phyloP scores from a whole-genome alignment of 2,888 invertebrate genomes.

The Atethmia centrago region DNA sequence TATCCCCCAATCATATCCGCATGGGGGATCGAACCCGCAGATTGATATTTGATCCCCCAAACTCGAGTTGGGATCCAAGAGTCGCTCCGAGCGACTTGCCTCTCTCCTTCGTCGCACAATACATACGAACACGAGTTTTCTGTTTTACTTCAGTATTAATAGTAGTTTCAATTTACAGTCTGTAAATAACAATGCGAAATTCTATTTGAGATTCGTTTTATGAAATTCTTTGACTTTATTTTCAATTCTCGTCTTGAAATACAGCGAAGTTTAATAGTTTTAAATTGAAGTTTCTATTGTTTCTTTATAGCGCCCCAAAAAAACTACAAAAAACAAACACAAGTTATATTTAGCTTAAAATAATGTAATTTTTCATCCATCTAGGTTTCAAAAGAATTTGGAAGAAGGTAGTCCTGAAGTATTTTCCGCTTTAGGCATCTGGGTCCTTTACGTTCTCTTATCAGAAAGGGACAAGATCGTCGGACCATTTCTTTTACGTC shows the following conservation, averaged over 20 bases:
- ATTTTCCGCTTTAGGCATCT: conserved; percentile 26
- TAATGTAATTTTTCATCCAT: neutral
- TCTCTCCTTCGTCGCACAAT: conserved; percentile 47
- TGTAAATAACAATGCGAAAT: conserved; percentile 45
- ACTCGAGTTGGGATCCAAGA: conserved; percentile 69
- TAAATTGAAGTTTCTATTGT: conserved; percentile 6
- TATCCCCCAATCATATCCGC: conserved; percentile 71
- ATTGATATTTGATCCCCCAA: conserved; percentile 89
- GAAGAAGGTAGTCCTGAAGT: neutral
- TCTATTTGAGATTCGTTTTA: conserved; percentile 27
- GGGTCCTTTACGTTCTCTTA: conserved; percentile 16
- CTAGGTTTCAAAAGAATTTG: neutral
- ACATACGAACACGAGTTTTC: conserved; percentile 58
- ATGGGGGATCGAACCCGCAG: conserved; percentile 80
- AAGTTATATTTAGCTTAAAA: neutral
- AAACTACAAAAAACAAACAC: neutral
- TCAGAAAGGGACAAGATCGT: conserved; percentile 43
- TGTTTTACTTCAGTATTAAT: conserved; percentile 51
- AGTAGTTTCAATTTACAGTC: conserved; percentile 51
- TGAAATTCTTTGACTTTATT: conserved; percentile 16
- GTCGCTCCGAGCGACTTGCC: conserved; percentile 48
- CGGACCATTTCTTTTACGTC: conserved; percentile 57
- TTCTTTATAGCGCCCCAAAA: neutral
- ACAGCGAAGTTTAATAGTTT: neutral
- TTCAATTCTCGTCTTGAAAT: conserved; percentile 11